Conservation (phyloP, 2,113 vertebrate species). For the Leuciscus idus region DNA sequence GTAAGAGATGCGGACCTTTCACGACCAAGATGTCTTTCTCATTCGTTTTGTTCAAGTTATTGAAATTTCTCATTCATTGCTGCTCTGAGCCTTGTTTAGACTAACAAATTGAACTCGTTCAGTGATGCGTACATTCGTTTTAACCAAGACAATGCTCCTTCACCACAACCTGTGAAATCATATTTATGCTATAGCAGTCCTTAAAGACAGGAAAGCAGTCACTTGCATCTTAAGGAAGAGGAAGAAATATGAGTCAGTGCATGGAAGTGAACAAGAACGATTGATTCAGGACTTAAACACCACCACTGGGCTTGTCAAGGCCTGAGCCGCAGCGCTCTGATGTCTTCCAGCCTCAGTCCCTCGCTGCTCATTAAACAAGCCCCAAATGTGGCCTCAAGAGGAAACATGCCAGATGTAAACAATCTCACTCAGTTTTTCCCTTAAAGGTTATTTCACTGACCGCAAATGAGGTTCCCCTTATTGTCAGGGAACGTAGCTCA, state of each 20-base stretch:
- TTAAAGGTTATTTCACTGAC: constrained; percentile 44
- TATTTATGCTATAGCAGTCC: not conserved
- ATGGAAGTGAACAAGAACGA: not conserved
- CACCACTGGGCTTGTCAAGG: constrained; percentile 23
- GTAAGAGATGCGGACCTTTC: not conserved
- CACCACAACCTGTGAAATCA: not conserved
- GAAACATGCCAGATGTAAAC: constrained; percentile 38
- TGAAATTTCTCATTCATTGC: not conserved
- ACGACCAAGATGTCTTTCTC: not conserved
- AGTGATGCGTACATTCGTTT: not conserved
- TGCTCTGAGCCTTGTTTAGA: not conserved
- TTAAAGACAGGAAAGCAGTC: not conserved
- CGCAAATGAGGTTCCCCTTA: constrained; percentile 1
- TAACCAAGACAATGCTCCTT: not conserved
- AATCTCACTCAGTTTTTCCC: constrained; percentile 41
- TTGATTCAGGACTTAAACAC: constrained; percentile 21
- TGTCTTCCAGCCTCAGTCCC: constrained; percentile 38
- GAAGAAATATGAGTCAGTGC: not conserved
- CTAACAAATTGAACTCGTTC: not conserved
- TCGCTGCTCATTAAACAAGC: constrained; percentile 48
- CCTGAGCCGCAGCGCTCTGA: constrained; percentile 25
- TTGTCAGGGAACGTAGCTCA: not conserved
- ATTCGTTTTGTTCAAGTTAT: not conserved
- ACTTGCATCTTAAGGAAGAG: not conserved
- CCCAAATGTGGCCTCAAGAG: constrained; percentile 39